A percentile compares a stretch with the other conserved stretches of the same genome.
Evolutionary conservation across 2,888 invertebrate species (phyloP).

Genomic region (Nymphalis c-album): DNA sequence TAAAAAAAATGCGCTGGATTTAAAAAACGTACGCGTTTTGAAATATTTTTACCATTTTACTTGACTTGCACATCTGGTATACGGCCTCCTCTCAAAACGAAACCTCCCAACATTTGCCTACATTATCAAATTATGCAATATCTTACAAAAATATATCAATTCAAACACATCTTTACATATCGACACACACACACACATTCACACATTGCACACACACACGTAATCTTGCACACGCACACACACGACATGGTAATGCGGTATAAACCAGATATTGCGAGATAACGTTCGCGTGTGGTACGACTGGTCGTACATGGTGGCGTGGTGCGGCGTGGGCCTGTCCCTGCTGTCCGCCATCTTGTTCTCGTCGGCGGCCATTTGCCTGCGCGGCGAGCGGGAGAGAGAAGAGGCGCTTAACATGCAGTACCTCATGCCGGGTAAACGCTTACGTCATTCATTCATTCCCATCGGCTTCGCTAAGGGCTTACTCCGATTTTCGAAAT

Average conservation of each 20-base stretch:
- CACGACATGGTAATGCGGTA: slow-evolving; percentile 46
- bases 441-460: slow-evolving; percentile 21
- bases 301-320: slow-evolving; percentile 98
- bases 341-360: slow-evolving; percentile 95
- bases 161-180: not conserved
- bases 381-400: slow-evolving; percentile 95
- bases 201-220: not conserved
- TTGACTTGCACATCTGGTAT: too few relatives aligned
- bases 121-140: too few relatives aligned
- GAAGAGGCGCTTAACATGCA: slow-evolving; percentile 98
- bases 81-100: not conserved
- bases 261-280: slow-evolving; percentile 90
- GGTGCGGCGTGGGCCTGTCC: slow-evolving; percentile 97
- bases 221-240: not conserved
- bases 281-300: slow-evolving; percentile 93
- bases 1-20: too few relatives aligned
- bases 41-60: too few relatives aligned
- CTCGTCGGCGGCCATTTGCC: slow-evolving; percentile 96
- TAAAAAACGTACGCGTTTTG: not conserved
- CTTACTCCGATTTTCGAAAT: not conserved
- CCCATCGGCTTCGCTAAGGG: slow-evolving; percentile 9
- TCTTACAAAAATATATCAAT: not conserved
- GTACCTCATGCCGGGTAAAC: slow-evolving; percentile 96
- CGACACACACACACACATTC: not conserved
- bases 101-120: too few relatives aligned